phyloP scores from a whole-genome alignment of 2,113 vertebrate genomes.

The Mus pahari region DNA sequence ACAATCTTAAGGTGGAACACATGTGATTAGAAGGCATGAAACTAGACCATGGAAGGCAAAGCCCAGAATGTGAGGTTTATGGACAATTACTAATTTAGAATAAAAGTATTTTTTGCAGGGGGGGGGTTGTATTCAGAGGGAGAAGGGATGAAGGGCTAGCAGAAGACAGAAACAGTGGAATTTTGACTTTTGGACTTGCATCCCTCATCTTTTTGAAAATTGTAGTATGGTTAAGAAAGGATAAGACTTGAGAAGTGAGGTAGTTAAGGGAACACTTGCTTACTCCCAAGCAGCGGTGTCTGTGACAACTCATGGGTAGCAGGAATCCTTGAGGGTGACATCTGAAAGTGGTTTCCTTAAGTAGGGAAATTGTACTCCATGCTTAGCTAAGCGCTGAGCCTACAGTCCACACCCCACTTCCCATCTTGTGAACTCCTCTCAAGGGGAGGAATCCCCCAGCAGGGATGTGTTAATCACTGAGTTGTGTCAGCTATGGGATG shows the following conservation, averaged over 20 bases:
- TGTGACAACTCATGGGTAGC: background rate
- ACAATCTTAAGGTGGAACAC: background rate
- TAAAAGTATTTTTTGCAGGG: background rate
- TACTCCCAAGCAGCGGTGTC: background rate
- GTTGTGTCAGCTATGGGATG: background rate
- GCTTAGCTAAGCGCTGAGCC: background rate
- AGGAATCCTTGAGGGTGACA: background rate
- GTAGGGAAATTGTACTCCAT: background rate
- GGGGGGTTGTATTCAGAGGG: background rate
- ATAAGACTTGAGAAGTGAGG: background rate
- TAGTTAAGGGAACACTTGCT: background rate
- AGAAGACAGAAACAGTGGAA: background rate
- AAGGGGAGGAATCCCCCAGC: background rate
- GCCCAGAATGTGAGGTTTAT: background rate
- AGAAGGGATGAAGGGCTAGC: background rate
- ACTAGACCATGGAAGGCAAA: background rate
- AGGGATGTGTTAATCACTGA: background rate
- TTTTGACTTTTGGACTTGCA: background rate
- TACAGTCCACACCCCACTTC: background rate
- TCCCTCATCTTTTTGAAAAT: slow-evolving; percentile 28
- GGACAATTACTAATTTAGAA: slow-evolving; percentile 3
- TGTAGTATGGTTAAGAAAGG: background rate
- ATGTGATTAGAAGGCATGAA: background rate
- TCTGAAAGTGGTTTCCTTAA: background rate
- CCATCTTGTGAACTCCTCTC: background rate